A percentile compares a stretch with the other conserved stretches of the same genome.
Evolutionary conservation across 2,113 vertebrate genomes (phyloP).

Genomic region (Globicephala melas): DNA sequence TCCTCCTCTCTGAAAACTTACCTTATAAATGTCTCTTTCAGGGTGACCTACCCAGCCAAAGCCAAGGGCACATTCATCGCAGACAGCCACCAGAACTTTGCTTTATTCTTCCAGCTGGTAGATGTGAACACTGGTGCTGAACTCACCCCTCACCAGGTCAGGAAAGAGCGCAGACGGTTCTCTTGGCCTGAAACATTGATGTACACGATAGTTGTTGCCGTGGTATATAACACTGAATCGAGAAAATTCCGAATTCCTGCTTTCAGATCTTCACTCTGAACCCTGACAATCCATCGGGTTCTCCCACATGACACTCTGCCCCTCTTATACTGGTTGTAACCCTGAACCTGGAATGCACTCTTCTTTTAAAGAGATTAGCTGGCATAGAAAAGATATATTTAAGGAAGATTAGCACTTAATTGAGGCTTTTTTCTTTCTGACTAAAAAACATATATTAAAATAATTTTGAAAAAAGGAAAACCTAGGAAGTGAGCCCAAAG

Average conservation of each 20-base stretch:
- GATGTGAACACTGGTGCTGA: slow-evolving; percentile 94
- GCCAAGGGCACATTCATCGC: slow-evolving; percentile 92
- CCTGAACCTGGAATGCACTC: neutral
- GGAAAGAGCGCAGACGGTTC: slow-evolving; percentile 25
- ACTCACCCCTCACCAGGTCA: slow-evolving; percentile 97
- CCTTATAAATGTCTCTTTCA: slow-evolving; percentile 69
- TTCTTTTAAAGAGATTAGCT: slow-evolving; percentile 30
- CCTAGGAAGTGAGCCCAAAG: neutral
- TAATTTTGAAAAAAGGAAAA: slow-evolving; percentile 1
- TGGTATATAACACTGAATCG: too few species aligned
- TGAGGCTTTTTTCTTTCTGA: neutral
- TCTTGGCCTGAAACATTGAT: neutral
- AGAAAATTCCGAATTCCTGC: neutral
- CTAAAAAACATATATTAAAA: neutral
- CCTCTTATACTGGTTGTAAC: neutral
- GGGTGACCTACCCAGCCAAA: slow-evolving; percentile 94
- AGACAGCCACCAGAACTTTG: slow-evolving; percentile 98
- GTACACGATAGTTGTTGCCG: neutral
- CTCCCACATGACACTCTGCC: neutral
- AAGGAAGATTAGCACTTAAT: neutral
- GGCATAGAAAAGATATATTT: neutral
- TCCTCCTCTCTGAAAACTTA: neutral
- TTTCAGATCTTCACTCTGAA: neutral
- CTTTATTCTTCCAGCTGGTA: slow-evolving; percentile 94
- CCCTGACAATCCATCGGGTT: neutral